Evolutionary conservation across 2,888 invertebrate genomes (phyloP).

Genomic region (Drosophila borealis): DNA sequence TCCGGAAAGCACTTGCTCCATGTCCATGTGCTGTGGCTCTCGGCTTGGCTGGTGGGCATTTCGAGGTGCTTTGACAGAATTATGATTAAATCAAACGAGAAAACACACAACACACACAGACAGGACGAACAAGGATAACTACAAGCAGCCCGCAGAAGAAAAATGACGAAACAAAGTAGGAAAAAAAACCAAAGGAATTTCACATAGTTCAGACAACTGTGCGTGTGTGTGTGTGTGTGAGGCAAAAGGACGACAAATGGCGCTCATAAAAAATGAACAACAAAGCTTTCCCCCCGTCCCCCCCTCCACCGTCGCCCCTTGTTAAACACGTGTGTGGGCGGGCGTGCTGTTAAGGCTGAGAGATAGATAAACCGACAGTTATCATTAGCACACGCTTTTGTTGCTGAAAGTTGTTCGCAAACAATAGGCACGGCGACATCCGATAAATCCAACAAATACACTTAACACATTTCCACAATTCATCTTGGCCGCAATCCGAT

Average conservation of each 20-base stretch:
- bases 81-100: constrained; percentile 63
- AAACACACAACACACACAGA: constrained; percentile 15
- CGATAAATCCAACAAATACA: constrained; percentile 27
- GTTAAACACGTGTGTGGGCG: constrained; percentile 13
- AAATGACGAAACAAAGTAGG: constrained; percentile 41
- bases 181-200: constrained; percentile 19
- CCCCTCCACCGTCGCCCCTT: background rate
- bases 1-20: constrained; percentile 47
- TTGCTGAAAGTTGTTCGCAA: constrained; percentile 8
- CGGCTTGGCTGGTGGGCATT: background rate
- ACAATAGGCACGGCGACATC: constrained; percentile 4
- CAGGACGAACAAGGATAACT: constrained; percentile 14
- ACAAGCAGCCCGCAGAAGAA: constrained; percentile 25
- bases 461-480: background rate
- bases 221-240: background rate
- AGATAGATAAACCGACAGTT: constrained; percentile 36
- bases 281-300: background rate
- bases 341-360: background rate
- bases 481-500: background rate
- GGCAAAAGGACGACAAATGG: constrained; percentile 35
- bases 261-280: constrained; percentile 49
- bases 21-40: constrained; percentile 6
- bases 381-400: constrained; percentile 42
- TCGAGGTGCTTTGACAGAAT: constrained; percentile 42
- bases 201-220: constrained; percentile 6